phyloP scores from a whole-genome alignment of 2,888 invertebrate genomes.

The Diplazon laetatorius region DNA sequence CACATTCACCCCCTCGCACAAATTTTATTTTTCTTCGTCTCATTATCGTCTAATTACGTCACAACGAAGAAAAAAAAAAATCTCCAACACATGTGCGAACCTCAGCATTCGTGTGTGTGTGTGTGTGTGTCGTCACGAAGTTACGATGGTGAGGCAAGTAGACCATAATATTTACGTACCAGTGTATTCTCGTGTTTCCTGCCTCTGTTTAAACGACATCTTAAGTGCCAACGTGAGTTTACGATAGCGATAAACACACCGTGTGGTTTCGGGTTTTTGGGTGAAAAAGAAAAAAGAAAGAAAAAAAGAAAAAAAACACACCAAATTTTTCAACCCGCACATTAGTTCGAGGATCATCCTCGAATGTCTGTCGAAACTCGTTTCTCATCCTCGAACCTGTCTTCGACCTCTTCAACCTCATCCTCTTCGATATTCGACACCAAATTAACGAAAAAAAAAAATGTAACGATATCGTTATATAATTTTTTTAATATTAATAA shows the following conservation, averaged over 20 bases:
- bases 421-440: not conserved
- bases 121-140: constrained; percentile 49
- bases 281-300: no score
- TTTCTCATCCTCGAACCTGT: constrained; percentile 13
- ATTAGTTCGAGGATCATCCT: constrained; percentile 61
- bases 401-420: constrained; percentile 19
- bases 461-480: no score
- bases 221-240: constrained; percentile 80
- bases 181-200: constrained; percentile 81
- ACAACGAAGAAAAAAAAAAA: constrained; percentile 44
- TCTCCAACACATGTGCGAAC: constrained; percentile 53
- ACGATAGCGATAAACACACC: constrained; percentile 78
- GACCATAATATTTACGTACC: constrained; percentile 80
- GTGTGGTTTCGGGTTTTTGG: constrained; percentile 67
- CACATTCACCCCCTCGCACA: no score
- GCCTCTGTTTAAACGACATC: constrained; percentile 81
- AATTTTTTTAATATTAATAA: no score
- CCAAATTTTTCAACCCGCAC: no score
- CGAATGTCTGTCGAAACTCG: constrained; percentile 21
- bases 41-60: constrained; percentile 51
- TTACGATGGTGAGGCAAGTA: constrained; percentile 73
- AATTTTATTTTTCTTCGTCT: not conserved
- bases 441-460: no score
- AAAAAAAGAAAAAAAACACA: no score
- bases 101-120: no score